Percentiles rank a stretch among this genome's conserved stretches.
Evolutionary conservation across 2,113 vertebrate genomes (phyloP).

Genomic region (Corythoichthys intestinalis): DNA sequence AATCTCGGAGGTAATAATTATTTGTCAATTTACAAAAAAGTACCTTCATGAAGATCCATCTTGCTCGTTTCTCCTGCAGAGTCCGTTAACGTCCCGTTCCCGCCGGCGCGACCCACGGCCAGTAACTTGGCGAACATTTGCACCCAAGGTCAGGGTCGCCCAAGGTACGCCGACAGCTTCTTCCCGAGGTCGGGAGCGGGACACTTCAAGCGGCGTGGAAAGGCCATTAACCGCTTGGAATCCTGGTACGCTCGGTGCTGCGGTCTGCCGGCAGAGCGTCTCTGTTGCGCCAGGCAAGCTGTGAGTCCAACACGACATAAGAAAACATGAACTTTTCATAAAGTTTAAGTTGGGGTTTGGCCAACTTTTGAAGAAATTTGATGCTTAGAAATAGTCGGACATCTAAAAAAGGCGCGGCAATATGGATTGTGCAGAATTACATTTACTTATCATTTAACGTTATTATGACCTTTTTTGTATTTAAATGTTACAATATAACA

Average conservation of each 20-base stretch:
- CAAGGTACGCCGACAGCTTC: slow-evolving; percentile 59
- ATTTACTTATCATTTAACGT: no score
- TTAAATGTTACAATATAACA: no score
- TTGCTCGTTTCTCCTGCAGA: slow-evolving; percentile 12
- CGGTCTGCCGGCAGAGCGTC: slow-evolving; percentile 7
- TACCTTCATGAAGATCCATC: neutral
- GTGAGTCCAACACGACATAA: slow-evolving; percentile 57
- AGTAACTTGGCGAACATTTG: slow-evolving; percentile 69
- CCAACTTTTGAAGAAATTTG: neutral
- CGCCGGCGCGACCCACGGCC: slow-evolving; percentile 67
- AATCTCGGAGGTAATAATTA: slow-evolving; percentile 44
- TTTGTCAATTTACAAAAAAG: neutral
- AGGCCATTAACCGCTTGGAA: slow-evolving; percentile 70
- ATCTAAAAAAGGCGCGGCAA: no score
- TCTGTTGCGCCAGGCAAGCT: slow-evolving; percentile 68
- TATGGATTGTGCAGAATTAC: no score
- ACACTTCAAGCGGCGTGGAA: slow-evolving; percentile 70
- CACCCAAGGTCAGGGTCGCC: slow-evolving; percentile 33
- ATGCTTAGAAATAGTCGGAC: no score
- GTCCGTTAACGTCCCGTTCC: slow-evolving; percentile 63
- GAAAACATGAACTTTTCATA: neutral
- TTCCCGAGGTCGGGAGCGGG: slow-evolving; percentile 63
- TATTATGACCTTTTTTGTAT: no score
- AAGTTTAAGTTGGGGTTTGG: neutral
- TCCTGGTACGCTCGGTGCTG: slow-evolving; percentile 66